Evolutionary conservation across 1,140 invertebrate genomes (phyloP).

Genomic region (Thaumatotibia leucotreta): DNA sequence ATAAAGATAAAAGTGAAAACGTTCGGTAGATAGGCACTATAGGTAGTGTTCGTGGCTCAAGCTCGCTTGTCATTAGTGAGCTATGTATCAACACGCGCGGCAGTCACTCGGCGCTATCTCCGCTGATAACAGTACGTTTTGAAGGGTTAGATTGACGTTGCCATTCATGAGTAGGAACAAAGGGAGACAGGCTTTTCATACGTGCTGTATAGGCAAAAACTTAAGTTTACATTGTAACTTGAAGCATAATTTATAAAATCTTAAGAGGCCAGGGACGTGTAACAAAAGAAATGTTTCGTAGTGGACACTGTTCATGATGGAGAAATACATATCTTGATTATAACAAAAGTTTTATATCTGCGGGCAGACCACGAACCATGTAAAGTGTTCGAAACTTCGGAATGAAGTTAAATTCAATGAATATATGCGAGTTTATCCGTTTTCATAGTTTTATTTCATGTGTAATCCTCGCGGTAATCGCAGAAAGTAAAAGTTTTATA

Average conservation of each 20-base stretch:
- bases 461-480: too few relatives aligned
- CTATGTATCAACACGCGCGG: not conserved
- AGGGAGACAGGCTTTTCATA: not conserved
- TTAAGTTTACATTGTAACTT: not conserved
- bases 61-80: not conserved
- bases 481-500: too few relatives aligned
- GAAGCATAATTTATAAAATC: not conserved
- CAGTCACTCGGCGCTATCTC: conserved; percentile 4
- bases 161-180: conserved; percentile 12
- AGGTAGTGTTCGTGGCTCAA: too few relatives aligned
- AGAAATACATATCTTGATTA: too few relatives aligned
- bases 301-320: too few relatives aligned
- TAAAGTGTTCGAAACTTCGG: too few relatives aligned
- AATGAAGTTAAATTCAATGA: too few relatives aligned
- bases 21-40: not conserved
- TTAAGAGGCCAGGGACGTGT: not conserved
- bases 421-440: too few relatives aligned
- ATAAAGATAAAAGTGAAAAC: not conserved
- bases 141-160: conserved; percentile 23
- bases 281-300: not conserved
- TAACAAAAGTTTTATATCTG: too few relatives aligned
- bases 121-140: conserved; percentile 19
- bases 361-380: too few relatives aligned
- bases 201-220: conserved; percentile 1
- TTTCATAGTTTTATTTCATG: too few relatives aligned